A percentile compares a stretch with the other conserved stretches of the same genome.
phyloP scores from a whole-genome alignment of 2,113 vertebrate species.

The Lanius ludovicianus region DNA sequence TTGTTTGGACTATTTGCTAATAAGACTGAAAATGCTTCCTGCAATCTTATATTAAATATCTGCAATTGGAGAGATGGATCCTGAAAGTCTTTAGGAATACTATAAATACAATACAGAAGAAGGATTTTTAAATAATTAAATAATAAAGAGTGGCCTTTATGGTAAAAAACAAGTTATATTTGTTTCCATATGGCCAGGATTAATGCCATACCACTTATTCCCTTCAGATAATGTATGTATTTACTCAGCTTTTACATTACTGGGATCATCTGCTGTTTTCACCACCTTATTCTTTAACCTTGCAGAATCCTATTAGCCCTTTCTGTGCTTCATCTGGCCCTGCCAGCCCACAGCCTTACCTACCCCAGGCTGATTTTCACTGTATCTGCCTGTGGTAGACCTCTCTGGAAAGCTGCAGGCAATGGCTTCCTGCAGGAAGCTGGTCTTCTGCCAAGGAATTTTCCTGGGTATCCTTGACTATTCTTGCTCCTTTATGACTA shows the following conservation, averaged over 20 bases:
- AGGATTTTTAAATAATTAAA: conserved; percentile 9
- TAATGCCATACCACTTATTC: conserved; percentile 32
- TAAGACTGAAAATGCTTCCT: neutral
- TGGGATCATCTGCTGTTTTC: neutral
- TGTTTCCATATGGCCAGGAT: conserved; percentile 62
- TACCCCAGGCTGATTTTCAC: rapidly evolving
- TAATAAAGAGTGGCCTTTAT: conserved; percentile 25
- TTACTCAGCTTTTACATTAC: conserved; percentile 1
- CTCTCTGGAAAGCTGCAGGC: neutral
- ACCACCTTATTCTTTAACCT: neutral
- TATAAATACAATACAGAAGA: conserved; percentile 31
- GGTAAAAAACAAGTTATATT: conserved; percentile 49
- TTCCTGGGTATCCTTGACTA: conserved; percentile 28
- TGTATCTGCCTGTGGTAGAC: neutral
- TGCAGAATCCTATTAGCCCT: neutral
- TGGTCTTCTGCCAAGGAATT: conserved; percentile 32
- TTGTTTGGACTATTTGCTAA: neutral
- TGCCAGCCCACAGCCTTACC: neutral
- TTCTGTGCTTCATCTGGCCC: neutral
- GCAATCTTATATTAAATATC: neutral
- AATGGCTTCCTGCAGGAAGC: conserved; percentile 7
- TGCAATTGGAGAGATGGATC: neutral
- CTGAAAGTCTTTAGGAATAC: neutral
- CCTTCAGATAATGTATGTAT: conserved; percentile 27
- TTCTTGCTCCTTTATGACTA: neutral